Conservation (phyloP, 2,888 invertebrate species). For the Lithophane ornitopus region DNA sequence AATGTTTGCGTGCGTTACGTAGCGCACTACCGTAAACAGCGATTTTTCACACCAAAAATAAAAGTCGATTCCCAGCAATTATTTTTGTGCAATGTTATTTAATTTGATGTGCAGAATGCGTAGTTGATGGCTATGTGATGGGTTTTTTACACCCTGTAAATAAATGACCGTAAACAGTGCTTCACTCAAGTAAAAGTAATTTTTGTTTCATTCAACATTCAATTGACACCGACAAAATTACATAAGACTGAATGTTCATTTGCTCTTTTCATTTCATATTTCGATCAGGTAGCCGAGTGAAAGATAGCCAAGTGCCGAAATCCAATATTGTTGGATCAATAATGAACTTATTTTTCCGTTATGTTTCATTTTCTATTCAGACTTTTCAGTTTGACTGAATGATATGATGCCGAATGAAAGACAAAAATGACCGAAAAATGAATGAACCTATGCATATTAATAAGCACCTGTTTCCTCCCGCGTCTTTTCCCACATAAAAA, state of each 20-base stretch:
- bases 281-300: background rate
- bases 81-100: too few species aligned
- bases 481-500: slow-evolving; percentile 13
- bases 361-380: too few species aligned
- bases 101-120: too few species aligned
- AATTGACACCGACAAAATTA: background rate
- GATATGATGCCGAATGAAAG: background rate
- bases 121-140: too few species aligned
- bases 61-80: too few species aligned
- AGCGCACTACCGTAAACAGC: too few species aligned
- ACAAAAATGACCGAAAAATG: background rate
- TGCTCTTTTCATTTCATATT: background rate
- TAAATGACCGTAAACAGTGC: too few species aligned
- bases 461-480: background rate
- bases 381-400: background rate
- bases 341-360: background rate
- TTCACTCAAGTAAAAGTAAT: background rate
- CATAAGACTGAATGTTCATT: background rate
- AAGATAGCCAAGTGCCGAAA: background rate
- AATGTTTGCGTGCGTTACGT: too few species aligned
- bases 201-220: background rate
- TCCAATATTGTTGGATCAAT: background rate
- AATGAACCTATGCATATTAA: slow-evolving; percentile 27
- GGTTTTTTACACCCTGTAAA: too few species aligned
- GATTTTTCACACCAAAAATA: too few species aligned